Conservation (phyloP, 2,113 vertebrate species). For the Syrrhaptes paradoxus region DNA sequence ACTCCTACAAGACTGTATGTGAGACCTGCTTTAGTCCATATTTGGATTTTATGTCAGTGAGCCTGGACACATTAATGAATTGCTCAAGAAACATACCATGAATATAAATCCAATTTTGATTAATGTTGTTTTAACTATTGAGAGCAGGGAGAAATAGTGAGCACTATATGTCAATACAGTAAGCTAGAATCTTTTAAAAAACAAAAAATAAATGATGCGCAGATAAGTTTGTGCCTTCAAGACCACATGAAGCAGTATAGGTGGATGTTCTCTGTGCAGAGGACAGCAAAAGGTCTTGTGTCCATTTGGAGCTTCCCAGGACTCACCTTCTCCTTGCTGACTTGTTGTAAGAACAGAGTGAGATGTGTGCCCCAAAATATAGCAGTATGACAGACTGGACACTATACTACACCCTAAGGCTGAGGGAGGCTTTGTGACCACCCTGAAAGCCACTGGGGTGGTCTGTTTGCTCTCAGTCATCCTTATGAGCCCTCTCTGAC, state of each 20-base stretch:
- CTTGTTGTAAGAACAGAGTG: neutral
- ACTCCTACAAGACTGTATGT: neutral
- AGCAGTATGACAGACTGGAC: neutral
- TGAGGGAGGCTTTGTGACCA: neutral
- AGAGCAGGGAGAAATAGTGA: slow-evolving; percentile 8
- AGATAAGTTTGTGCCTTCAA: neutral
- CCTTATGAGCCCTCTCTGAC: neutral
- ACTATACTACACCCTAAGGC: neutral
- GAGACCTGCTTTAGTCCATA: neutral
- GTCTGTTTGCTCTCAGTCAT: neutral
- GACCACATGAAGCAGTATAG: neutral
- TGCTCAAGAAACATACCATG: neutral
- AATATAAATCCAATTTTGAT: slow-evolving; percentile 14
- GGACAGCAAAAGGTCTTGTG: neutral
- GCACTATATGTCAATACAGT: neutral
- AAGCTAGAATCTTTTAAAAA: neutral
- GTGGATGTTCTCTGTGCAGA: neutral
- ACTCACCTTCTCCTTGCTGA: neutral
- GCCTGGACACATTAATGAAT: neutral
- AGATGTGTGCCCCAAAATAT: neutral
- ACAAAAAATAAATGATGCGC: neutral
- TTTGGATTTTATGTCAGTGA: neutral
- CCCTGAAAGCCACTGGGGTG: neutral
- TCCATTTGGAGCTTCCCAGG: neutral
- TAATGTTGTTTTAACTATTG: slow-evolving; percentile 8